Percentiles rank a stretch among this genome's conserved stretches.
Evolutionary conservation across 2,113 vertebrate genomes (phyloP).

Genomic region (Regulus satrapa): DNA sequence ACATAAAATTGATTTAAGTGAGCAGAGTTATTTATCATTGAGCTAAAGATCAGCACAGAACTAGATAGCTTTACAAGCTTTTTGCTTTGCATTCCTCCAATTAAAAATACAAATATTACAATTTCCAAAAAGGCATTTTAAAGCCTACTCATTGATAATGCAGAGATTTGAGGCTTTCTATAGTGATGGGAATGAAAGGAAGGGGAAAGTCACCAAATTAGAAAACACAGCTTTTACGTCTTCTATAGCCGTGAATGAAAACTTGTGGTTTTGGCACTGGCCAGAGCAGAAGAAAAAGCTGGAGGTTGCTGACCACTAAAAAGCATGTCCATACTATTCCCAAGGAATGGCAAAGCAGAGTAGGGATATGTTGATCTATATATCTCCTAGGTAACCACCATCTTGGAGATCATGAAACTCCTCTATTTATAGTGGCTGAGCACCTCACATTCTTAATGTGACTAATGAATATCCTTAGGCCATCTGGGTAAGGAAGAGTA

Average conservation of each 20-base stretch:
- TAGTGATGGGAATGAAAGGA: not conserved
- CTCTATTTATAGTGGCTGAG: not conserved
- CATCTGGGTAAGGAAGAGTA: not conserved
- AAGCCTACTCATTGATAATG: not conserved
- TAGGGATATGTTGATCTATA: not conserved
- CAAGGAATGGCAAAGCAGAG: not conserved
- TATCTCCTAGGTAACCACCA: constrained; percentile 42
- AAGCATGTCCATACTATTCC: not conserved
- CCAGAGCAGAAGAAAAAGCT: not conserved
- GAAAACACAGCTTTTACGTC: not conserved
- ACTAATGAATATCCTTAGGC: constrained; percentile 46
- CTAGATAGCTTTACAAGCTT: not conserved
- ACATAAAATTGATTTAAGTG: not conserved
- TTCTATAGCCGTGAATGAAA: not conserved
- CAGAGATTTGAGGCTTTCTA: not conserved
- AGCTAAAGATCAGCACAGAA: not conserved
- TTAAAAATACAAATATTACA: not conserved
- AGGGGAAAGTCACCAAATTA: not conserved
- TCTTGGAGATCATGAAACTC: not conserved
- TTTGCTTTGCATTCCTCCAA: not conserved
- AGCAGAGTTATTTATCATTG: not conserved
- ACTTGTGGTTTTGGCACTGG: not conserved
- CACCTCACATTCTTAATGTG: constrained; percentile 34
- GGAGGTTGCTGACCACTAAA: not conserved
- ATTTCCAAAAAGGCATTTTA: not conserved